Base-by-base conservation (phyloP, 2,113 vertebrate genomes). In the Ceratotherium simum region DNA sequence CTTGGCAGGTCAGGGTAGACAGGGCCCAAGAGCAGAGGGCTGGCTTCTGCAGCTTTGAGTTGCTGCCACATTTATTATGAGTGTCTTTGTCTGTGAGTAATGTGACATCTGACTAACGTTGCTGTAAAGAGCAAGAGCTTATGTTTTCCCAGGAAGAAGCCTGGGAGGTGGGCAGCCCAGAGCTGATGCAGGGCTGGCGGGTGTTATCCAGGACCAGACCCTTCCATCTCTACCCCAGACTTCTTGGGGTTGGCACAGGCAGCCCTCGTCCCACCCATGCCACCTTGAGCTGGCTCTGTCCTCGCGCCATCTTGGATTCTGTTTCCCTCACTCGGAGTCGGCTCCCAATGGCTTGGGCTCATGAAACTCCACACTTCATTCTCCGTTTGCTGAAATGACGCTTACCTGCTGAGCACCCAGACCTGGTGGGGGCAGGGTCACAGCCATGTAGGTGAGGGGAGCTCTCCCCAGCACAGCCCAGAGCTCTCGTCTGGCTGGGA, bases 241-340 rank as follows among this genome's bases (percentile, higher is more conserved):
- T 54, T 36, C 54, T 56, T 21, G 4, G 12, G 33, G 12, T 39
- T 17, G 4, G 27, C 2, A 42, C 48, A 54, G 46, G 46, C 29
- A 54, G 51, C 48, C 17, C 46, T 9, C 1, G 1, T 31, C 31
- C 33, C 12, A 42, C 4, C 11, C 33, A 0, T 14, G 51, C 51
- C 51, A 31, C 20, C 20, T 1, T 31, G 20, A 33, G 39, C 20
- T 0, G 1, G 1, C 78, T 36, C 51, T 1, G 0, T 36, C 33
- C 27, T 4, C 1, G 12, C 54, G 8, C 54, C 0, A 0, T 80
- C 78, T 80, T n/a, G 78, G 21, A 25, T n/a, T 79, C 54, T 36
- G 7, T 14, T 36, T 58, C n/a, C 54, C n/a, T 58, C 21, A 25
- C n/a, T 36, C 8, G 33, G 65, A 7, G 33, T 69, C 3, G 8